A percentile compares a stretch with the other conserved stretches of the same genome.
Conservation (phyloP, 2,113 vertebrate genomes). For the Clarias macrocephalus region DNA sequence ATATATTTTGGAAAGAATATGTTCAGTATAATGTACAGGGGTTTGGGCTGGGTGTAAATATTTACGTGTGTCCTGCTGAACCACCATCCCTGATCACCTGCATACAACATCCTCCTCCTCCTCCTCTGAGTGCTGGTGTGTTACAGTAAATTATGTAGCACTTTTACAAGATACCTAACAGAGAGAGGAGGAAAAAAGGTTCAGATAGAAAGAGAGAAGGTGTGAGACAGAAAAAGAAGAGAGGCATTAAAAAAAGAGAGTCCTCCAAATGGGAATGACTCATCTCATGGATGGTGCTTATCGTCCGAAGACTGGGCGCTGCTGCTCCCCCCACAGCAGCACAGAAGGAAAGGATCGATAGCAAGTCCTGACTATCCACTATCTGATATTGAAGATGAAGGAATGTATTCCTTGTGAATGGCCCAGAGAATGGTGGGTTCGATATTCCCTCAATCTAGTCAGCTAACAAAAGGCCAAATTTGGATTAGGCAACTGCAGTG, state of each 20-base stretch:
- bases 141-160: slow-evolving; percentile 47
- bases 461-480: slow-evolving; percentile 44
- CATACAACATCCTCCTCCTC: slow-evolving; percentile 5
- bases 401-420: slow-evolving; percentile 50
- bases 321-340: slow-evolving; percentile 22
- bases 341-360: slow-evolving; percentile 52
- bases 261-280: slow-evolving; percentile 53
- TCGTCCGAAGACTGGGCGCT: slow-evolving; percentile 47
- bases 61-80: slow-evolving; percentile 14
- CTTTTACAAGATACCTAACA: slow-evolving; percentile 32
- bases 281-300: slow-evolving; percentile 49
- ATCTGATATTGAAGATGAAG: slow-evolving; percentile 55
- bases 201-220: not conserved
- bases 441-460: slow-evolving; percentile 44
- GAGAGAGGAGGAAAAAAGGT: not conserved
- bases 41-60: not conserved
- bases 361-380: slow-evolving; percentile 48
- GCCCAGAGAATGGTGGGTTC: slow-evolving; percentile 46
- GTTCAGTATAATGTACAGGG: slow-evolving; percentile 1
- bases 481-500: slow-evolving; percentile 42
- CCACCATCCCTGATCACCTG: slow-evolving; percentile 24
- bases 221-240: slow-evolving; percentile 5
- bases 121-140: slow-evolving; percentile 36
- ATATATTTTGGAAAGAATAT: no score
- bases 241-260: slow-evolving; percentile 7